These are phyloP conservation scores for Aegotheles bennettii DNA, from an alignment of 2,113 vertebrate species.

Conservation along the genomic window DNA sequence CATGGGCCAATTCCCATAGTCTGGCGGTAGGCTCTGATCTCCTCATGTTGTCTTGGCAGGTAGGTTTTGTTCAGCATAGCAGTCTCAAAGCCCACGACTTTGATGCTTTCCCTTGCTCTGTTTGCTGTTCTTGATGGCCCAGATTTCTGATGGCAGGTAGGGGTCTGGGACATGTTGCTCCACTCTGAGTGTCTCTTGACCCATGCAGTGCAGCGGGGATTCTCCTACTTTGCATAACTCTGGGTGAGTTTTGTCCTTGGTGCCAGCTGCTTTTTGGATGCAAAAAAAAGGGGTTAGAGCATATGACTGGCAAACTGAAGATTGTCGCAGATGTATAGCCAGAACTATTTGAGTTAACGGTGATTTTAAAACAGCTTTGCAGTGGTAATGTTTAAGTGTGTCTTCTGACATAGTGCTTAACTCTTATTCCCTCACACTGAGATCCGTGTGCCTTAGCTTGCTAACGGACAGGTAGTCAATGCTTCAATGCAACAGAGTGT, in stretches of 20 bases:
- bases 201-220: not conserved
- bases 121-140: not conserved
- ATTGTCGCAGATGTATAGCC: not conserved
- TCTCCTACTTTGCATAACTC: not conserved
- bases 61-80: fast-evolving
- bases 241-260: not conserved
- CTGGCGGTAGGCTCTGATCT: not conserved
- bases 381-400: not conserved
- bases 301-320: not conserved
- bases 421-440: not conserved
- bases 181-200: not conserved
- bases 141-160: not conserved
- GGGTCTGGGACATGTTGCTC: not conserved
- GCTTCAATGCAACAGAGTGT: not conserved
- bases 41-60: not conserved
- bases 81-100: not conserved
- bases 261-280: not conserved
- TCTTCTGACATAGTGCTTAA: not conserved
- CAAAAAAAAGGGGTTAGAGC: not conserved
- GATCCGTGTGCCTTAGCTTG: not conserved
- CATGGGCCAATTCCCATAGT: not conserved
- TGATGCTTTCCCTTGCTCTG: not conserved
- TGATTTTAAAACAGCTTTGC: not conserved
- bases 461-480: not conserved
- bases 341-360: not conserved